phyloP scores from a whole-genome alignment of 2,888 invertebrate genomes.

The Pseudococcus viburni region DNA sequence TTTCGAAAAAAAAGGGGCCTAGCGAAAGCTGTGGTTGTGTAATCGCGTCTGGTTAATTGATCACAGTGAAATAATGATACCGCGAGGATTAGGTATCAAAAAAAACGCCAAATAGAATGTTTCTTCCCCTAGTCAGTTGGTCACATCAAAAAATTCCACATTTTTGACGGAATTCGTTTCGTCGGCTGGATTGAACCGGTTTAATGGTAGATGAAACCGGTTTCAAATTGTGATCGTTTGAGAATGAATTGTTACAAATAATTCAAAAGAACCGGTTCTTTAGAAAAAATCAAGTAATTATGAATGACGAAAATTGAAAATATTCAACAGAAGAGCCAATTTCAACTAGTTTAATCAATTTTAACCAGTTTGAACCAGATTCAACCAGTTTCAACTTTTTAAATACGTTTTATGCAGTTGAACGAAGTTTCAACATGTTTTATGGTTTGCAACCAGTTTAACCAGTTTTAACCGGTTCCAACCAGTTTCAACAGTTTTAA shows the following conservation, averaged over 20 bases:
- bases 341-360: no score
- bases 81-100: neutral
- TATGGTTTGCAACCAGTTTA: no score
- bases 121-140: neutral
- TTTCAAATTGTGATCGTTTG: neutral
- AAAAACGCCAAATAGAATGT: neutral
- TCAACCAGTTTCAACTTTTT: neutral
- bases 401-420: no score
- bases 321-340: no score
- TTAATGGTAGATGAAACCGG: neutral
- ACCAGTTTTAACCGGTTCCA: no score
- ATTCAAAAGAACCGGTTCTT: no score
- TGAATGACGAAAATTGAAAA: no score
- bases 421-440: no score
- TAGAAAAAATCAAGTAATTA: no score
- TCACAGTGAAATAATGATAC: slow-evolving; percentile 25
- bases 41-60: neutral
- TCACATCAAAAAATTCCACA: neutral
- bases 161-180: neutral
- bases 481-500: no score
- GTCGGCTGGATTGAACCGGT: neutral
- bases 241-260: neutral
- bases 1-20: neutral
- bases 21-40: neutral
- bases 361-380: neutral